Base-by-base conservation (phyloP, 2,797 vertebrate species). In the Cyprinella venusta region DNA sequence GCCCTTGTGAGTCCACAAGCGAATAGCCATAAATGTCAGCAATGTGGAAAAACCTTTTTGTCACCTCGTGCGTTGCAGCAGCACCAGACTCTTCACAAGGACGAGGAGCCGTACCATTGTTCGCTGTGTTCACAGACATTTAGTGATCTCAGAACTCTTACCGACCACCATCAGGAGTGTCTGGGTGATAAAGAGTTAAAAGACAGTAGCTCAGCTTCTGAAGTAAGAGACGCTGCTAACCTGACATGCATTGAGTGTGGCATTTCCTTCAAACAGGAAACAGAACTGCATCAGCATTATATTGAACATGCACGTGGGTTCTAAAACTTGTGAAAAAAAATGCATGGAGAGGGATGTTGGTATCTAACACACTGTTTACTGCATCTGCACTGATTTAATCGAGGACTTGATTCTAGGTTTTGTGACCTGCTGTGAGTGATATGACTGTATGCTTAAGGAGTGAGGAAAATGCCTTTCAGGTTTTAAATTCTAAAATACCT, bases 151-250 rank as follows among this genome's bases (percentile, higher is more conserved):
- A 89, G 88, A 86, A 92, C 93, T 69, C 93, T 94, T 9, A 93
- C 94, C 0, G 90, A 91, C 59, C 93, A 95, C 84, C 92, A 93
- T 86, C 93, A 94, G 90, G 91, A 94, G 81, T 94, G 94, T 89
- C 81, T 91, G 13, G 69, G 90, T 54, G 89, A 89, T 76, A 84
- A 72, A 86, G 85, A 81, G 74, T 84, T 38, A 75, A 89, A 56
- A 50, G 86, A 88, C 6, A 69, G 80, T 24, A 71, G 85, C 8
- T 84, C 88, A 79, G 85, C 83, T 59, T 69, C 89, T 61, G 74
- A 86, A 18, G 78, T 79, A 54, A 88, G 79, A 89, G 88, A 89
- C 54, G 12, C 86, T 30, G 38, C 81, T 80, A 82, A 89, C 84
- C 90, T 93, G 84, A 91, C 88, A 36, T 94, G 92, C 80, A 89